Conservation (phyloP, 2,888 invertebrate genomes). For the Meghimatium bilineatum region DNA sequence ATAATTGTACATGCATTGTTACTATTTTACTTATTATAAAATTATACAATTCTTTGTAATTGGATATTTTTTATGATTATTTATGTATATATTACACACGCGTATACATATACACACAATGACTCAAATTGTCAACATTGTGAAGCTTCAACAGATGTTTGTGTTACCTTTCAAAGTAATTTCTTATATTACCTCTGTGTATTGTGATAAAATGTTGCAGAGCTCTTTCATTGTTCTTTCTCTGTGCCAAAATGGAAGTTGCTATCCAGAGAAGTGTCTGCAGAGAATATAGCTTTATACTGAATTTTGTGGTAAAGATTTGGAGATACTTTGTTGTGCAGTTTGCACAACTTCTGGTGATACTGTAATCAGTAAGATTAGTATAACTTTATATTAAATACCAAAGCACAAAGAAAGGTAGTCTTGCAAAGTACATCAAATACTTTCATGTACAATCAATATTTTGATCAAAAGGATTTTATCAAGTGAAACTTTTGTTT, state of each 20-base stretch:
- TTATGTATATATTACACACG: too few relatives aligned
- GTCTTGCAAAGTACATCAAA: too few relatives aligned
- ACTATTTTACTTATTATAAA: not conserved
- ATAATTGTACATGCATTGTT: not conserved
- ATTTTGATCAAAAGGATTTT: too few relatives aligned
- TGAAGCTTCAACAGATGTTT: not conserved
- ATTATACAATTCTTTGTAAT: not conserved
- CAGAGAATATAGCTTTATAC: not conserved
- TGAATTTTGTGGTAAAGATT: not conserved
- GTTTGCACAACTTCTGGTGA: too few relatives aligned
- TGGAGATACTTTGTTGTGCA: too few relatives aligned
- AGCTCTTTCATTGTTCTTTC: not conserved
- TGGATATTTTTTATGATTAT: not conserved
- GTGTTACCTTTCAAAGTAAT: conserved; percentile 2
- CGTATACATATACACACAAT: too few relatives aligned
- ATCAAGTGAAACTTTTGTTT: too few relatives aligned
- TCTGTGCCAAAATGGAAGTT: not conserved
- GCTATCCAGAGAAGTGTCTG: not conserved
- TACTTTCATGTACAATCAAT: too few relatives aligned
- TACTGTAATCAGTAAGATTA: too few relatives aligned
- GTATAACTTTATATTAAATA: too few relatives aligned
- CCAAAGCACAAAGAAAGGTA: too few relatives aligned
- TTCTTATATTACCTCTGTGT: not conserved
- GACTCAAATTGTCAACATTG: too few relatives aligned
- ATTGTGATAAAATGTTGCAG: not conserved